A percentile compares a stretch with the other conserved stretches of the same genome.
phyloP scores from a whole-genome alignment of 1,140 invertebrate species.

The Drosophila carrolli region DNA sequence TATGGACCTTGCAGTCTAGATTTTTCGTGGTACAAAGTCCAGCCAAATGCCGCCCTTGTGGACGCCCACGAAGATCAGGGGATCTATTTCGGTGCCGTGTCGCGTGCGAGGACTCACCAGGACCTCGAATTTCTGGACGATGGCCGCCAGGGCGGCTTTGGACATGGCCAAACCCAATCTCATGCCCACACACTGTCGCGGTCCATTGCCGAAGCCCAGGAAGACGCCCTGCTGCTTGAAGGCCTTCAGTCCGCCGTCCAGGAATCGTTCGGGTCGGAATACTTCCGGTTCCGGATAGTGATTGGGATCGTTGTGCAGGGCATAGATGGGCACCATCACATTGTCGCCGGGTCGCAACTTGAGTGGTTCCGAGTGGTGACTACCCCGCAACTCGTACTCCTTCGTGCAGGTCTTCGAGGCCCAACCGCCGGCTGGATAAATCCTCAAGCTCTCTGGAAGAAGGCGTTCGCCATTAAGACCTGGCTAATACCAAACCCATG shows the following conservation, averaged over 20 bases:
- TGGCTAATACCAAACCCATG: background rate
- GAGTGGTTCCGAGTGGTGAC: conserved; percentile 60
- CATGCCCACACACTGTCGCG: conserved; percentile 87
- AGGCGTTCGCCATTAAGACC: background rate
- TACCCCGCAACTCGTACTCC: conserved; percentile 76
- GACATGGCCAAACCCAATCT: conserved; percentile 62
- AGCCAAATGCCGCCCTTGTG: conserved; percentile 79
- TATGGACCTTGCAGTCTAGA: too few species aligned
- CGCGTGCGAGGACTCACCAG: conserved; percentile 51
- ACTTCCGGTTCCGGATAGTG: conserved; percentile 88
- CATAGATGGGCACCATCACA: conserved; percentile 87
- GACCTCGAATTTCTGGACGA: conserved; percentile 66
- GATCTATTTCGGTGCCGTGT: conserved; percentile 61
- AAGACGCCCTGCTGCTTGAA: conserved; percentile 85
- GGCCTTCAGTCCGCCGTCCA: conserved; percentile 83
- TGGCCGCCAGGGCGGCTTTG: conserved; percentile 73
- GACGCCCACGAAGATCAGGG: conserved; percentile 63
- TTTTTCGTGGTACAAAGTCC: conserved; percentile 42
- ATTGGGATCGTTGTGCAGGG: conserved; percentile 88
- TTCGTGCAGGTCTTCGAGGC: conserved; percentile 85
- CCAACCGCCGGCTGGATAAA: conserved; percentile 86
- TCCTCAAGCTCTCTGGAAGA: conserved; percentile 85
- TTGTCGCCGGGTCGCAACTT: conserved; percentile 83
- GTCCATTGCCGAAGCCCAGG: conserved; percentile 89
- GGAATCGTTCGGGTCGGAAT: conserved; percentile 88